Evolutionary conservation across 2,888 invertebrate genomes (phyloP).

Genomic region (Campoplex capitator): DNA sequence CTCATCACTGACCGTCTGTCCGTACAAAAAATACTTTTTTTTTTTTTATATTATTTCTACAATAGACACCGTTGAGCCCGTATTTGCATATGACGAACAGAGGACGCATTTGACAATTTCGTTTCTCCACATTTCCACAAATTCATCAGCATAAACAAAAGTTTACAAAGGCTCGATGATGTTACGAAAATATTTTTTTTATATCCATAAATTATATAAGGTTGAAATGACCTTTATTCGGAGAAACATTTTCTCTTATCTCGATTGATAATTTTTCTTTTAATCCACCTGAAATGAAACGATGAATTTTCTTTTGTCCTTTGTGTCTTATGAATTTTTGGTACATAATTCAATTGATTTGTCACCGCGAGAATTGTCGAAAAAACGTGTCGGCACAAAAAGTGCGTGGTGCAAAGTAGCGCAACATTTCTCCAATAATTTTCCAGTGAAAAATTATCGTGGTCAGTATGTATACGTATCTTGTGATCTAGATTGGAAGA

Average conservation of each 20-base stretch:
- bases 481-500: conserved; percentile 5
- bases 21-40: not conserved
- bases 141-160: not conserved
- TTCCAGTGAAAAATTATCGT: not conserved
- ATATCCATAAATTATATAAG: too few relatives aligned
- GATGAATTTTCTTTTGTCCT: too few relatives aligned
- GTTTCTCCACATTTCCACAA: not conserved
- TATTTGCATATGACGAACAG: not conserved
- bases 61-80: not conserved
- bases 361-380: not conserved
- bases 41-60: too few relatives aligned
- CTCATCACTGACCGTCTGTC: not conserved
- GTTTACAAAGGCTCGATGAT: too few relatives aligned
- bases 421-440: not conserved
- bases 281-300: too few relatives aligned
- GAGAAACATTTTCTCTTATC: too few relatives aligned
- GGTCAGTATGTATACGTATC: not conserved
- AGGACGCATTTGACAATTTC: not conserved
- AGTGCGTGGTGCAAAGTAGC: not conserved
- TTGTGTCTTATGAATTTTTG: not conserved
- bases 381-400: not conserved
- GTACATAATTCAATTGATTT: not conserved
- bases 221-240: too few relatives aligned
- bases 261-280: too few relatives aligned
- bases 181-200: too few relatives aligned